Conservation (phyloP, 2,888 invertebrate genomes). For the Abscondita cerata region DNA sequence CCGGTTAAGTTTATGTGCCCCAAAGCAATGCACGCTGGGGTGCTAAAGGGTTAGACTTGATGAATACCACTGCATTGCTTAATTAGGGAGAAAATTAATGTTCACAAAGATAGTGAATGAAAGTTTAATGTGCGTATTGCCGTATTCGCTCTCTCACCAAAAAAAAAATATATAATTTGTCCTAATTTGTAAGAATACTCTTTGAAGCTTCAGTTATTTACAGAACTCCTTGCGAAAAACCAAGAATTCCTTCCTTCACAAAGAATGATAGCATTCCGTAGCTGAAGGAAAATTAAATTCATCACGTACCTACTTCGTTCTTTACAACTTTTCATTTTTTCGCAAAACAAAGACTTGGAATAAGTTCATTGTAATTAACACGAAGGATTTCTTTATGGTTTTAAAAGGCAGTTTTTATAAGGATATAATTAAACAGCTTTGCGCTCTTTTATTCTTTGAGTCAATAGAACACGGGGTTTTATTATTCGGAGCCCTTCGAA, state of each 20-base stretch:
- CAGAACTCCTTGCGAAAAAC: background rate
- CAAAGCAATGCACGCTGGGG: conserved; percentile 39
- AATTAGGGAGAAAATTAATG: conserved; percentile 59
- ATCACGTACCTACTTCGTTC: conserved; percentile 23
- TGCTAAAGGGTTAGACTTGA: conserved; percentile 50
- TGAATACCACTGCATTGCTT: conserved; percentile 52
- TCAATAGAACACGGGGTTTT: conserved; percentile 46
- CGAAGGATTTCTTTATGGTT: conserved; percentile 41
- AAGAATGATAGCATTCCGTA: conserved; percentile 7
- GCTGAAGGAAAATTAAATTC: conserved; percentile 25
- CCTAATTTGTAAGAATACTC: background rate
- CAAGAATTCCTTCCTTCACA: background rate
- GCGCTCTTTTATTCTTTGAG: conserved; percentile 45
- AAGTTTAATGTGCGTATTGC: conserved; percentile 17
- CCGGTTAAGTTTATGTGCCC: conserved; percentile 33
- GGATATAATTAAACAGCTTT: conserved; percentile 53
- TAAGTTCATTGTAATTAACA: conserved; percentile 43
- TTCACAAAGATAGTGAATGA: conserved; percentile 39
- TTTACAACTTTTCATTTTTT: conserved; percentile 27
- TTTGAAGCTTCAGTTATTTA: background rate
- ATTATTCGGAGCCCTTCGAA: conserved; percentile 46
- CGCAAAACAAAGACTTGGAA: conserved; percentile 23
- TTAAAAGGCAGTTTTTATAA: conserved; percentile 47
- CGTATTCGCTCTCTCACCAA: too few relatives aligned
- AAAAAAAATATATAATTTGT: background rate